Base-by-base conservation (phyloP, 2,113 vertebrate genomes). In the Hippocampus comes region DNA sequence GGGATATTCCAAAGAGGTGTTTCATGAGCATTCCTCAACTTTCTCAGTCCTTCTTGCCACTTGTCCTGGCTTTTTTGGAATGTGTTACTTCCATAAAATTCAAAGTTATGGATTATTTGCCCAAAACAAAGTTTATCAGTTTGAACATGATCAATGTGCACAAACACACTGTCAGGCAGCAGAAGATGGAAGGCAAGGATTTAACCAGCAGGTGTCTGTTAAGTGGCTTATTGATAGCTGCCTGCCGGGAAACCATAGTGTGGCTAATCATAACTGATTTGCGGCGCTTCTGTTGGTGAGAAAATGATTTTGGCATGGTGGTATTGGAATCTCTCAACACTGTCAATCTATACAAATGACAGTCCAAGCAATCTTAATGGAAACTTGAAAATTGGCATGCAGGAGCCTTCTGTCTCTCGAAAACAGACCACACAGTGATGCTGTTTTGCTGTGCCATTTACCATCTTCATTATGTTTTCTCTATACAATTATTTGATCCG, bases 191-290 rank as follows among this genome's bases (percentile, higher is more conserved):
- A 78, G 76, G 61, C 68, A 65, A 60, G 65, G 76, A 53, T 30
- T 70, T 42, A 60, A 48, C 30, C 76, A 64, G 53, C 41, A 1
- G 43, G 71, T 68, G 56, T 34, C 56, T 53, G 70, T 53, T 83
- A 81, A 83, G 63, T 77, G 71, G 75, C 76, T 82, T 86, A 86
- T 80, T 85, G 87, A 85, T 78, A 81, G 48, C 78, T 81, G 75
- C 81, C 81, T 72, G 46, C 8, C 3, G 27, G 41, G 42, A 20
- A 75, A 67, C 18, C 42, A n/a, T 51, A 77, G 71, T 75, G 75
- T 76, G 69, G 61, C 72, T 82, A 84, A 87, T 86, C 59, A 78
- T 75, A 72, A 68, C 20, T 0, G 68, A 86, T 66, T 60, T 30
- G 57, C 75, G 60, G 60, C 34, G 38, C 59, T 66, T 66, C 61